Conservation (phyloP, 1,140 invertebrate species). For the Sycophaga agraensis region DNA sequence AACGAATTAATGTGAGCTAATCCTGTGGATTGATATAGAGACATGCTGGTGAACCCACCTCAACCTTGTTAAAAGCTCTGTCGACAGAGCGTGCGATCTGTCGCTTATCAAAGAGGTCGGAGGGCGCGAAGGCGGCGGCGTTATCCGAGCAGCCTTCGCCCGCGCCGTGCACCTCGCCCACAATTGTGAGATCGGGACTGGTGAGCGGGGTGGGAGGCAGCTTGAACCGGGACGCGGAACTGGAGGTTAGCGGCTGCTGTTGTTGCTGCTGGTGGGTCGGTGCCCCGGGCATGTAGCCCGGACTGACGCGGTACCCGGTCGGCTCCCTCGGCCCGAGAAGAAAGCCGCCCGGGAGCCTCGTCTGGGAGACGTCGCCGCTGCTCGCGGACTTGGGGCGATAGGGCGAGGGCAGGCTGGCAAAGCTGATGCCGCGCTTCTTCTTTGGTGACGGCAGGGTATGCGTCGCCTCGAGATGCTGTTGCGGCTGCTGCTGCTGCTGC, state of each 20-base stretch:
- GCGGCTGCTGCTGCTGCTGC: not conserved
- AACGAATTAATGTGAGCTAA: too few species aligned
- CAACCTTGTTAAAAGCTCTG: conserved; percentile 36
- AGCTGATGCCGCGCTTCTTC: conserved; percentile 43
- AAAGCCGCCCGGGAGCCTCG: too few species aligned
- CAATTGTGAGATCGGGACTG: conserved; percentile 34
- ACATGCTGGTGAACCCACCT: conserved; percentile 46
- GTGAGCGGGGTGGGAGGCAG: conserved; percentile 53
- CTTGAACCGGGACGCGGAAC: conserved; percentile 34
- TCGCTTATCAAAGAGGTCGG: conserved; percentile 43
- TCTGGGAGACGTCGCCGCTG: conserved; percentile 26
- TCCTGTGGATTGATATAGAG: too few species aligned
- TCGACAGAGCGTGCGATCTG: conserved; percentile 57
- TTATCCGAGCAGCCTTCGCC: conserved; percentile 13
- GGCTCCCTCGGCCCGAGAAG: too few species aligned
- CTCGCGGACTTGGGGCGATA: conserved; percentile 29
- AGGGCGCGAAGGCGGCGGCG: not conserved
- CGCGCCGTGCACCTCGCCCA: conserved; percentile 16
- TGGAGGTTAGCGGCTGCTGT: not conserved
- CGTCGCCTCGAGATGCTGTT: too few species aligned
- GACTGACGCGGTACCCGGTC: conserved; percentile 22
- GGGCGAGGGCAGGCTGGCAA: conserved; percentile 40
- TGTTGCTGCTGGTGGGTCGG: not conserved
- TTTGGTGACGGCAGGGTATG: conserved; percentile 37
- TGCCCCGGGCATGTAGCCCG: not conserved